Evolutionary conservation across 2,888 invertebrate genomes (phyloP).

Genomic region (Melinaea marsaeus): DNA sequence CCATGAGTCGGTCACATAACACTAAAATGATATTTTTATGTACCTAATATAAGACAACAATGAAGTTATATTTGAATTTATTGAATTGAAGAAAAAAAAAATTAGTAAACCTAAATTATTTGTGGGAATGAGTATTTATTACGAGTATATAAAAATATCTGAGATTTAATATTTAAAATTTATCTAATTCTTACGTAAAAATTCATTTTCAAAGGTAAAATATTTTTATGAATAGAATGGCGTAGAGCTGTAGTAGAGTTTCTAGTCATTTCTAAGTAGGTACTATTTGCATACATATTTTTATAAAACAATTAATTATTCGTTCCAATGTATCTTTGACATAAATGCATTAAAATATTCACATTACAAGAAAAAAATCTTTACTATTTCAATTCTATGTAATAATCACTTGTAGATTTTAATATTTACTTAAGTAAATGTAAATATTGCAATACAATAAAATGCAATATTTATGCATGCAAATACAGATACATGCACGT

Average conservation of each 20-base stretch:
- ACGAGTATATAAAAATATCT: not conserved
- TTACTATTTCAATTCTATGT: slow-evolving; percentile 13
- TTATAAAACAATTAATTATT: slow-evolving; percentile 57
- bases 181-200: slow-evolving; percentile 15
- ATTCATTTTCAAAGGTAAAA: slow-evolving; percentile 19
- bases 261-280: slow-evolving; percentile 53
- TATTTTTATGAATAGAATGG: slow-evolving; percentile 23
- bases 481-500: slow-evolving; percentile 50
- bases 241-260: slow-evolving; percentile 27
- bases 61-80: slow-evolving; percentile 7
- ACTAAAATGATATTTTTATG: slow-evolving; percentile 25
- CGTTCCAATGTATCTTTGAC: slow-evolving; percentile 61
- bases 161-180: slow-evolving; percentile 9
- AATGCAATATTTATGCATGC: too few relatives aligned
- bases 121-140: not conserved
- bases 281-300: slow-evolving; percentile 60
- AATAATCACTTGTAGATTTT: not conserved
- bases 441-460: not conserved
- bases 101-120: not conserved
- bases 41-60: slow-evolving; percentile 19
- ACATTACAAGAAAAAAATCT: slow-evolving; percentile 9
- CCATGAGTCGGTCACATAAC: too few relatives aligned
- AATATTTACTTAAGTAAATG: not conserved
- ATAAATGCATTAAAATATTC: slow-evolving; percentile 19
- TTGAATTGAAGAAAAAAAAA: too few relatives aligned